Conservation (phyloP, 1,140 invertebrate genomes). For the Lepeophtheirus salmonis region DNA sequence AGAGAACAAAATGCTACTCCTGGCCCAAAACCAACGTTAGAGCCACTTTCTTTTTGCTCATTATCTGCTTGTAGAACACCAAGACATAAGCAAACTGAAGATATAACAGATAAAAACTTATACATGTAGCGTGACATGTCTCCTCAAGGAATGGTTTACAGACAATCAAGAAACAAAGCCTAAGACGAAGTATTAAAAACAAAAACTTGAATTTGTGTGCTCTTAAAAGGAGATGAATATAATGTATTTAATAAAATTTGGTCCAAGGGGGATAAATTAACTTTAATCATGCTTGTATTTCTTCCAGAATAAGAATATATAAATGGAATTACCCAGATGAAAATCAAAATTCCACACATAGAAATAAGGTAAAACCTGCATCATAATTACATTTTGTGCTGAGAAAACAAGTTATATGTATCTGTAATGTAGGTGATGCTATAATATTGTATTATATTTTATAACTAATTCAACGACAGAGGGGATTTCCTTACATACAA, state of each 20-base stretch:
- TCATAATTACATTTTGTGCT: not conserved
- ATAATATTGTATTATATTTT: no score
- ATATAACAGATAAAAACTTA: not conserved
- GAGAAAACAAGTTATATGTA: no score
- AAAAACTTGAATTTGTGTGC: not conserved
- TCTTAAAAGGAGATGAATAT: not conserved
- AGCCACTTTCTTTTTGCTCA: not conserved
- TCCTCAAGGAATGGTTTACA: not conserved
- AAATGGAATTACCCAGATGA: no score
- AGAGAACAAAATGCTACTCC: not conserved
- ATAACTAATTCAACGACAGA: no score
- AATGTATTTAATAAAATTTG: no score
- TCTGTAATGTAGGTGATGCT: no score
- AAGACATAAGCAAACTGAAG: not conserved
- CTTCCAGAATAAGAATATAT: no score
- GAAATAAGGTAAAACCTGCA: not conserved
- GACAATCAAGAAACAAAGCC: not conserved
- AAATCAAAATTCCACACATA: not conserved
- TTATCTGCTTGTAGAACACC: not conserved
- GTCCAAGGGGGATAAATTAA: no score
- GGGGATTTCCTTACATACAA: no score
- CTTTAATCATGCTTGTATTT: no score
- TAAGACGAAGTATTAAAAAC: not conserved
- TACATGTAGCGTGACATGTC: not conserved
- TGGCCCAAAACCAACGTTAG: not conserved